Evolutionary conservation across 2,797 vertebrate genomes (phyloP).

Genomic region (Benthosema pterotum): DNA sequence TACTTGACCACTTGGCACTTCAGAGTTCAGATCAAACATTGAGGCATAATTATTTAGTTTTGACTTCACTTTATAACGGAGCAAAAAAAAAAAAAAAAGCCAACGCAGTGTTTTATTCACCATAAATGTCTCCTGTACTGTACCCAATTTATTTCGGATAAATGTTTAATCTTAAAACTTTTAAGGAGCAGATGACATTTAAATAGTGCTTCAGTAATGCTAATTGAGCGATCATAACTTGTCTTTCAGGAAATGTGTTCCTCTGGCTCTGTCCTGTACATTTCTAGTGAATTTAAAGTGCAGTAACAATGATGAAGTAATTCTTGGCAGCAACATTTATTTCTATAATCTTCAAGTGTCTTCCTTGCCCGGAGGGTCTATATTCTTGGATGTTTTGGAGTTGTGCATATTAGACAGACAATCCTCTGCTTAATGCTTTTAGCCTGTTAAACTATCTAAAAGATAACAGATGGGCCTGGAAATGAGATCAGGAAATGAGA

Average conservation of each 20-base stretch:
- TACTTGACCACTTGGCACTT: background rate
- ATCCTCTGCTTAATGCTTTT: conserved; percentile 22
- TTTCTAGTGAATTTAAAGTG: conserved; percentile 27
- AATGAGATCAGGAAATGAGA: conserved; percentile 46
- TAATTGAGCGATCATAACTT: conserved; percentile 11
- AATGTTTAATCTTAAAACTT: conserved; percentile 16
- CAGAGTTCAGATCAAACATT: background rate
- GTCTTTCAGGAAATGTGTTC: conserved; percentile 9
- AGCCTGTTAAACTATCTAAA: conserved; percentile 49
- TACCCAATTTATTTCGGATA: conserved; percentile 21
- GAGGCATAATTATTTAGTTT: background rate
- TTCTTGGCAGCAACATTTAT: background rate
- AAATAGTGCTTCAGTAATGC: conserved; percentile 23
- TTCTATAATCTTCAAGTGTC: background rate
- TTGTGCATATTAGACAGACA: conserved; percentile 27
- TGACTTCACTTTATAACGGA: background rate
- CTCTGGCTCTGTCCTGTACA: conserved; percentile 9
- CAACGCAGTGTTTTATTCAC: conserved; percentile 1
- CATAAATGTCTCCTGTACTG: conserved; percentile 32
- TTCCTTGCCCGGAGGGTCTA: background rate
- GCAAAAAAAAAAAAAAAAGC: background rate
- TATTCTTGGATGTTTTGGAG: conserved; percentile 15
- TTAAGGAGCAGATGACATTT: conserved; percentile 19
- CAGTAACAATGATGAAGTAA: background rate
- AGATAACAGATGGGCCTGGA: conserved; percentile 58